A percentile compares a stretch with the other conserved stretches of the same genome.
Evolutionary conservation across 2,113 vertebrate species (phyloP).

Genomic region (Oreochromis spilurus): DNA sequence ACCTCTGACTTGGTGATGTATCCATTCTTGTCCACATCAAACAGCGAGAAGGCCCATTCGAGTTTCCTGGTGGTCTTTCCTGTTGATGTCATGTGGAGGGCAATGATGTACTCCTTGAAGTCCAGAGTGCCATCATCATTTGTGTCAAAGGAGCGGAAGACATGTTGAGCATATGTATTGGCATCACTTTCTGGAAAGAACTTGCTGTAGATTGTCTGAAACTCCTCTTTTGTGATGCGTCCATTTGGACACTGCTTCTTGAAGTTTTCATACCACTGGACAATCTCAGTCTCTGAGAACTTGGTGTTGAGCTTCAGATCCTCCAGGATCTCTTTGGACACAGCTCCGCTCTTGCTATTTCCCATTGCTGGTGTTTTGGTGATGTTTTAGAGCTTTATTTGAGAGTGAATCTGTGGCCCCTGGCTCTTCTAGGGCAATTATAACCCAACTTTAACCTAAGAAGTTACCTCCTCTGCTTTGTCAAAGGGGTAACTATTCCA

Average conservation of each 20-base stretch:
- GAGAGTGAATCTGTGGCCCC: neutral
- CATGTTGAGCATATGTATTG: constrained; percentile 65
- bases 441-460: neutral
- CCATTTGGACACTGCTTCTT: constrained; percentile 90
- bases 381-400: neutral
- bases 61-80: constrained; percentile 67
- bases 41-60: constrained; percentile 91
- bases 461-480: neutral
- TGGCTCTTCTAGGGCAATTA: neutral
- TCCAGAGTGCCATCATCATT: constrained; percentile 72
- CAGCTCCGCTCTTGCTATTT: constrained; percentile 59
- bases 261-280: constrained; percentile 82
- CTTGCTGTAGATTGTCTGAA: constrained; percentile 89
- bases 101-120: constrained; percentile 74
- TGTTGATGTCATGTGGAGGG: constrained; percentile 72
- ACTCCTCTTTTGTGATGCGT: constrained; percentile 86
- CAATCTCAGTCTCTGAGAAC: constrained; percentile 66
- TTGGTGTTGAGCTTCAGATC: constrained; percentile 72
- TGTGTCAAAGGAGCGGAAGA: constrained; percentile 72
- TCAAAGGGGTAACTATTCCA: neutral
- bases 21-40: constrained; percentile 91
- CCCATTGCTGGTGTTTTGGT: constrained; percentile 51
- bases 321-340: constrained; percentile 70
- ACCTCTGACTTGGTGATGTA: constrained; percentile 94
- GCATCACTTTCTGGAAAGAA: constrained; percentile 78